A percentile compares a stretch with the other conserved stretches of the same genome.
Evolutionary conservation across 2,113 vertebrate genomes (phyloP).

Genomic region (Eublepharis macularius): DNA sequence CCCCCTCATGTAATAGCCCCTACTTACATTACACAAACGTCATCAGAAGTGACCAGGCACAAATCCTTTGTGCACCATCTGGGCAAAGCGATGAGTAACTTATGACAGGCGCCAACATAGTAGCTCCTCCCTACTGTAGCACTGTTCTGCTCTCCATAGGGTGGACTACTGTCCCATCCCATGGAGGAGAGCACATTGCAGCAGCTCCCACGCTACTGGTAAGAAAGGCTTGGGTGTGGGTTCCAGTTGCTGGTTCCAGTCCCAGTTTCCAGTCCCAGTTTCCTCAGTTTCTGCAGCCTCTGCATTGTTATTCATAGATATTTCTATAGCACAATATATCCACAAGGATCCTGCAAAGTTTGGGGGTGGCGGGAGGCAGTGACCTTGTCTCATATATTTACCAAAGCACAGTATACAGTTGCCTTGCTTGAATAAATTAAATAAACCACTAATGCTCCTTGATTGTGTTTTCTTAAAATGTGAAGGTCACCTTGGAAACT

Average conservation of each 20-base stretch:
- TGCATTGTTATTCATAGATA: neutral
- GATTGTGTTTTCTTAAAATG: slow-evolving; percentile 11
- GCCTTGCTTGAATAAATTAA: neutral
- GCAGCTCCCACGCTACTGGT: neutral
- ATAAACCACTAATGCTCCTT: slow-evolving; percentile 9
- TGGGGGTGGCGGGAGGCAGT: neutral
- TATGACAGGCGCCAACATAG: neutral
- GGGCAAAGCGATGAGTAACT: neutral
- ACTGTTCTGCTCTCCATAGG: neutral
- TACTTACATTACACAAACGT: neutral
- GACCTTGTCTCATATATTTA: slow-evolving; percentile 13
- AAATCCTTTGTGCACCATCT: neutral
- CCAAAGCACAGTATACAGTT: neutral
- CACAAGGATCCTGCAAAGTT: neutral
- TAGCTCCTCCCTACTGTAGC: too few species aligned
- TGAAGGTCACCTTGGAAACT: slow-evolving; percentile 56
- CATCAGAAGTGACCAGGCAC: too few species aligned
- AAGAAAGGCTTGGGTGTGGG: neutral
- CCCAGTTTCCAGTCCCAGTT: slow-evolving; percentile 8
- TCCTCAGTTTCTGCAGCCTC: neutral
- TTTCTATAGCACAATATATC: neutral
- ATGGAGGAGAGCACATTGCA: neutral
- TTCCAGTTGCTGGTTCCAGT: slow-evolving; percentile 10
- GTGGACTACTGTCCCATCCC: neutral
- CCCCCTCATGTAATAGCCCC: neutral